phyloP scores from a whole-genome alignment of 1,140 invertebrate genomes.

The Dolichoris vasculosae region DNA sequence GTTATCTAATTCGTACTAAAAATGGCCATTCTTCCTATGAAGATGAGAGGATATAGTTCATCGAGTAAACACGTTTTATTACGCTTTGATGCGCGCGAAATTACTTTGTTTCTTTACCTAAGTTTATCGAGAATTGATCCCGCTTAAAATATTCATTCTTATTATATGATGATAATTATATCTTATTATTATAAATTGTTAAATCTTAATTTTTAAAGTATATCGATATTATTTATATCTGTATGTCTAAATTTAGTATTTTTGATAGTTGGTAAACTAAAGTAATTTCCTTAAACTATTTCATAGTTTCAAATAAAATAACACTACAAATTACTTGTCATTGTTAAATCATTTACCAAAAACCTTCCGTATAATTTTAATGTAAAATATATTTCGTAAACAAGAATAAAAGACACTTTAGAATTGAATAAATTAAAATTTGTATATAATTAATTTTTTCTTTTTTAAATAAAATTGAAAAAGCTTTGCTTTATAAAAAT shows the following conservation, averaged over 20 bases:
- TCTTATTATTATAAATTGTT: too few species aligned
- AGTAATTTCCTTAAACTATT: too few species aligned
- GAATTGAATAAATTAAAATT: not conserved
- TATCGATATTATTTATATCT: too few species aligned
- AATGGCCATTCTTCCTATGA: not conserved
- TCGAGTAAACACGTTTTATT: constrained; percentile 37
- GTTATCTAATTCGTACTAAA: constrained; percentile 13
- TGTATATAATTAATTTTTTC: not conserved
- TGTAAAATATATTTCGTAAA: not conserved
- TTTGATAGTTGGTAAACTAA: too few species aligned
- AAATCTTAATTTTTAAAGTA: too few species aligned
- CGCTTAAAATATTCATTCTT: not conserved
- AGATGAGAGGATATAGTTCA: constrained; percentile 3
- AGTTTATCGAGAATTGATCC: not conserved
- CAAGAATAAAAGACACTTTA: not conserved
- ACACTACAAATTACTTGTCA: too few species aligned
- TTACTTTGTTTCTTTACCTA: constrained; percentile 29
- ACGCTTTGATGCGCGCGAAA: constrained; percentile 44
- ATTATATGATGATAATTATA: not conserved
- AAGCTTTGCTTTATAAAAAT: not conserved
- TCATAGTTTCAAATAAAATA: too few species aligned
- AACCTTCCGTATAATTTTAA: too few species aligned
- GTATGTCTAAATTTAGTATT: too few species aligned
- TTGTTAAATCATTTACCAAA: too few species aligned
- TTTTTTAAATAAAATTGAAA: not conserved